phyloP scores from a whole-genome alignment of 2,113 vertebrate species.

The Salvelinus sp. region DNA sequence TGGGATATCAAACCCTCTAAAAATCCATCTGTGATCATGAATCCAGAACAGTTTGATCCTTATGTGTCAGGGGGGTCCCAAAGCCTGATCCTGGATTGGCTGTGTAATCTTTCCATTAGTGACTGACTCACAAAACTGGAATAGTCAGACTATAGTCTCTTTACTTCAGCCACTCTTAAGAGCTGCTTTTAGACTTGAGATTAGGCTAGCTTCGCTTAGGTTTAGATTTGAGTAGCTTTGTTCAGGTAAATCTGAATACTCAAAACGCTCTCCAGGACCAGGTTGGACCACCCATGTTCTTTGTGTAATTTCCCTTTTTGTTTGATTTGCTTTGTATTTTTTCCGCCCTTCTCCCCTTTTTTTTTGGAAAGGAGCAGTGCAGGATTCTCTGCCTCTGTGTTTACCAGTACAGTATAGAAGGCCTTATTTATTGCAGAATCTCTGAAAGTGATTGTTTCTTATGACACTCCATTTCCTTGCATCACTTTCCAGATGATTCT shows the following conservation, averaged over 20 bases:
- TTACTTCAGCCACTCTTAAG: background rate
- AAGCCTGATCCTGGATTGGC: constrained; percentile 66
- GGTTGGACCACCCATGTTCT: constrained; percentile 37
- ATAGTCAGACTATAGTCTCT: background rate
- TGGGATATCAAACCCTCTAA: constrained; percentile 97
- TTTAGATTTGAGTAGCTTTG: background rate
- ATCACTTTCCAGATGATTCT: background rate
- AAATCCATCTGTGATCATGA: constrained; percentile 52
- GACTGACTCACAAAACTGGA: constrained; percentile 2
- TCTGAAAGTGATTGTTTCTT: background rate
- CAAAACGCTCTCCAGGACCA: constrained; percentile 55
- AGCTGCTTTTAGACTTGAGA: background rate
- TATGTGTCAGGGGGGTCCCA: constrained; percentile 39
- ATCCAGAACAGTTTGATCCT: constrained; percentile 16
- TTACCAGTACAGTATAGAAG: background rate
- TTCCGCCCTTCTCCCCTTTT: background rate
- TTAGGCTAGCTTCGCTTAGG: background rate
- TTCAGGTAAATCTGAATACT: background rate
- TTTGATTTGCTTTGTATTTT: constrained; percentile 19
- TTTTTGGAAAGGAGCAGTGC: constrained; percentile 73
- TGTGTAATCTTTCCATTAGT: constrained; percentile 40
- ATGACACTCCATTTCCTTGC: background rate
- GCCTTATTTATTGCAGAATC: background rate
- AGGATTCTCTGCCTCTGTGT: constrained; percentile 58
- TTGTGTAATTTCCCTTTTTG: constrained; percentile 13